Conservation (phyloP, 2,797 vertebrate species). For the Diplodus sargus region DNA sequence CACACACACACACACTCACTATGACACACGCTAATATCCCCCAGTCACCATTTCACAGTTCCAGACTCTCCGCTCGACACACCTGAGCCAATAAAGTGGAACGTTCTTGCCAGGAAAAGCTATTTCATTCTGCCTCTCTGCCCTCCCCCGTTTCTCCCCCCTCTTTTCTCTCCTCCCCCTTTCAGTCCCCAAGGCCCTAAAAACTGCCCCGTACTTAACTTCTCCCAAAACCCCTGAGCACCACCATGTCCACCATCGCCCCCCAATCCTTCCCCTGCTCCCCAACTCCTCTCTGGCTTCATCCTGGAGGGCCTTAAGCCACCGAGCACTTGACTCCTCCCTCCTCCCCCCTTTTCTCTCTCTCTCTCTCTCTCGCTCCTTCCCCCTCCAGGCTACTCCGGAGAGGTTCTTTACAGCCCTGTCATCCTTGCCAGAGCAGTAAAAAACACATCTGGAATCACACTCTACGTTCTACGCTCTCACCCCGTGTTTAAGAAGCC, state of each 20-base stretch:
- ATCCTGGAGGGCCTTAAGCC: constrained; percentile 50
- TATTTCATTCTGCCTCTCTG: constrained; percentile 64
- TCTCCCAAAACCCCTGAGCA: constrained; percentile 71
- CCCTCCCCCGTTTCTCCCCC: constrained; percentile 16
- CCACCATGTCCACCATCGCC: constrained; percentile 43
- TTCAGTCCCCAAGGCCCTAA: constrained; percentile 63
- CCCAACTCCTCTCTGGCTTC: constrained; percentile 57
- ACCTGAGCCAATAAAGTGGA: constrained; percentile 84
- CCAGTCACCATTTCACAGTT: constrained; percentile 54
- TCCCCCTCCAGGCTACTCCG: constrained; percentile 64
- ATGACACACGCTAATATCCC: constrained; percentile 49
- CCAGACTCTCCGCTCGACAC: constrained; percentile 70
- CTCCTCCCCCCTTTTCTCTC: constrained; percentile 20
- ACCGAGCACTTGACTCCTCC: constrained; percentile 52
- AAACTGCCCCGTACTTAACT: constrained; percentile 74
- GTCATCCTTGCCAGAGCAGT: constrained; percentile 81
- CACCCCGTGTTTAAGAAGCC: constrained; percentile 71
- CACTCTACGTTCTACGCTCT: constrained; percentile 74
- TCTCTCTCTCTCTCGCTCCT: constrained; percentile 17
- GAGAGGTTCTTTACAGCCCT: constrained; percentile 79
- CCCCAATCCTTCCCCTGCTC: constrained; percentile 49
- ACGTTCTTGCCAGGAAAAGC: constrained; percentile 81
- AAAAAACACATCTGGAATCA: constrained; percentile 88
- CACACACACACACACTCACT: constrained; percentile 29
- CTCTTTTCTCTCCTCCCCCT: constrained; percentile 30